phyloP scores from a whole-genome alignment of 2,797 vertebrate species.

The Thalassophryne amazonica region DNA sequence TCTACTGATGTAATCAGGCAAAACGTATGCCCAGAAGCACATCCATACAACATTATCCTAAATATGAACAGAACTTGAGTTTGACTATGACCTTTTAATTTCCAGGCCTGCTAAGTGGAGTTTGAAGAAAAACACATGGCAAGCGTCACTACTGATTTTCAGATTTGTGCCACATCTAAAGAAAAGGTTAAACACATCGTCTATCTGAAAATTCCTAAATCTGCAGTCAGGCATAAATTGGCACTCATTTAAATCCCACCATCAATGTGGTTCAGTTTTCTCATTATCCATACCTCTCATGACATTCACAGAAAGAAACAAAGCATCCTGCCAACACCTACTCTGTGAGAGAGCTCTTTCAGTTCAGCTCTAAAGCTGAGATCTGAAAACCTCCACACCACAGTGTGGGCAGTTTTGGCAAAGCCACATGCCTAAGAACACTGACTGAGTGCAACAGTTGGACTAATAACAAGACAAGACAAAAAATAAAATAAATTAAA shows the following conservation, averaged over 20 bases:
- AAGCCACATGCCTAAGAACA: slow-evolving; percentile 66
- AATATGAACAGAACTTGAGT: slow-evolving; percentile 52
- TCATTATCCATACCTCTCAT: slow-evolving; percentile 71
- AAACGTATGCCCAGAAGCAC: slow-evolving; percentile 44
- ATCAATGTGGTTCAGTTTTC: slow-evolving; percentile 63
- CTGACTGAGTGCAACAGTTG: slow-evolving; percentile 78
- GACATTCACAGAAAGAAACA: slow-evolving; percentile 75
- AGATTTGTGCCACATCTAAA: slow-evolving; percentile 49
- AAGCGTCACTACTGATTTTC: slow-evolving; percentile 68
- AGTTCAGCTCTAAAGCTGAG: slow-evolving; percentile 72
- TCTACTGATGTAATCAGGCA: slow-evolving; percentile 52
- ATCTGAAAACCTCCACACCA: slow-evolving; percentile 77
- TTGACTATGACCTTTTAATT: slow-evolving; percentile 74
- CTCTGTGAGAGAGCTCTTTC: slow-evolving; percentile 75
- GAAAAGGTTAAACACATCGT: slow-evolving; percentile 79
- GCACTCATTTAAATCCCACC: slow-evolving; percentile 57
- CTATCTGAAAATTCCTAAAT: slow-evolving; percentile 59
- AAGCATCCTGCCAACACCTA: slow-evolving; percentile 78
- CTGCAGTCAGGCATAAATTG: slow-evolving; percentile 56
- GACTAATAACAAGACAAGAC: slow-evolving; percentile 70
- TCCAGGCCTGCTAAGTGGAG: slow-evolving; percentile 49
- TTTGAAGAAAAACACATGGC: slow-evolving; percentile 66
- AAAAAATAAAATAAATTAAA: slow-evolving; percentile 35
- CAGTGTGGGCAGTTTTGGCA: slow-evolving; percentile 78
- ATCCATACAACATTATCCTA: slow-evolving; percentile 60